phyloP scores from a whole-genome alignment of 2,797 vertebrate species.

The Sebastes hubbsi region DNA sequence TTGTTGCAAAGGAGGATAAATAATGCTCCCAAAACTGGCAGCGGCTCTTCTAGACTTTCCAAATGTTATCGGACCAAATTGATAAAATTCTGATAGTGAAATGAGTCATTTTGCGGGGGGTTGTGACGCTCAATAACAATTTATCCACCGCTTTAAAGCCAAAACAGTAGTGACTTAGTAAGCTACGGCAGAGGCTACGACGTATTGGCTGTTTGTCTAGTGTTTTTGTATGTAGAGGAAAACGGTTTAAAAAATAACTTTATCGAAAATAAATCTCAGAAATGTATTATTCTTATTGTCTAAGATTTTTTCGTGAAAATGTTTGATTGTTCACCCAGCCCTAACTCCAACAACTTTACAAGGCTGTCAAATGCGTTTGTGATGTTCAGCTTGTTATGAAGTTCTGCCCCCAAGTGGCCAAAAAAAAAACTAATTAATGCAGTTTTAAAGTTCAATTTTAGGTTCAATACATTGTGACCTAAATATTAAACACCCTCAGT shows the following conservation, averaged over 20 bases:
- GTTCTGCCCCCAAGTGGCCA: not conserved
- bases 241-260: no score
- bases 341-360: not conserved
- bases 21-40: no score
- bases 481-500: not conserved
- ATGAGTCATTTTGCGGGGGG: not conserved
- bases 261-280: no score
- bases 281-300: no score
- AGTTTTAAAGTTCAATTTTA: conserved; percentile 8
- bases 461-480: not conserved
- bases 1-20: no score
- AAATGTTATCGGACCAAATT: no score
- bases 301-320: no score
- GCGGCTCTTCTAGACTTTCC: no score
- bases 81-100: not conserved
- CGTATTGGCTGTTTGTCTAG: not conserved
- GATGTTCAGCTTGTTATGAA: not conserved
- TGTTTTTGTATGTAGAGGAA: rapidly evolving
- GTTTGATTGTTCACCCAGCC: no score
- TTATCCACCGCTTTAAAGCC: not conserved
- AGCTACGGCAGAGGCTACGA: not conserved
- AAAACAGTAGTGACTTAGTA: not conserved
- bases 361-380: not conserved
- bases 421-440: not conserved
- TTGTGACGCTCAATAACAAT: not conserved